phyloP scores from a whole-genome alignment of 2,888 invertebrate genomes.

The Lepidocyrtoides sp. region DNA sequence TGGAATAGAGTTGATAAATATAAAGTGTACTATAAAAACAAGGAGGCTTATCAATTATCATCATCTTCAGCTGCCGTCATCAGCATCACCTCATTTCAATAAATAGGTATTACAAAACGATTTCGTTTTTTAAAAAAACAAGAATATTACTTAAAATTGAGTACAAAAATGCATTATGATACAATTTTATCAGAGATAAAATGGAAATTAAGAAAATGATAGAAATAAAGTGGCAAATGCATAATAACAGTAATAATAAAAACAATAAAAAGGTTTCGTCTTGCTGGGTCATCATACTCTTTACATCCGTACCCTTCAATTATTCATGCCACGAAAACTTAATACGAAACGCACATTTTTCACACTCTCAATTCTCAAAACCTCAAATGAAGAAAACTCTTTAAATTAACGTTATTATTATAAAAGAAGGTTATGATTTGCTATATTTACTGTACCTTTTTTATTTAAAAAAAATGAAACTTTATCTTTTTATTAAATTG shows the following conservation, averaged over 20 bases:
- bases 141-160: not conserved
- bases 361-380: not conserved
- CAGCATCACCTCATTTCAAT: conserved; percentile 30
- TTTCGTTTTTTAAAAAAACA: conserved; percentile 28
- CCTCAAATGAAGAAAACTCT: too few relatives aligned
- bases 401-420: not conserved
- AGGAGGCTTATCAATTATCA: not conserved
- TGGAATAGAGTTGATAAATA: not conserved
- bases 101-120: conserved; percentile 30
- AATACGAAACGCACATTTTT: conserved; percentile 25
- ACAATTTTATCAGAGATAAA: not conserved
- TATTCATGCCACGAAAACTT: not conserved
- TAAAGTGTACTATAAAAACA: not conserved
- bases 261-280: not conserved
- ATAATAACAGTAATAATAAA: not conserved
- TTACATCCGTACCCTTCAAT: conserved; percentile 13
- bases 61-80: not conserved
- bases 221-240: not conserved
- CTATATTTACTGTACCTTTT: not conserved
- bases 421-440: not conserved
- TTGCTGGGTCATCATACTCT: conserved; percentile 44
- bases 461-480: not conserved
- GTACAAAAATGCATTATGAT: too few relatives aligned
- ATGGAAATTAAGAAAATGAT: not conserved
- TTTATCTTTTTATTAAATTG: not conserved